Evolutionary conservation across 2,888 invertebrate genomes (phyloP).

Genomic region (Meteorus colon): DNA sequence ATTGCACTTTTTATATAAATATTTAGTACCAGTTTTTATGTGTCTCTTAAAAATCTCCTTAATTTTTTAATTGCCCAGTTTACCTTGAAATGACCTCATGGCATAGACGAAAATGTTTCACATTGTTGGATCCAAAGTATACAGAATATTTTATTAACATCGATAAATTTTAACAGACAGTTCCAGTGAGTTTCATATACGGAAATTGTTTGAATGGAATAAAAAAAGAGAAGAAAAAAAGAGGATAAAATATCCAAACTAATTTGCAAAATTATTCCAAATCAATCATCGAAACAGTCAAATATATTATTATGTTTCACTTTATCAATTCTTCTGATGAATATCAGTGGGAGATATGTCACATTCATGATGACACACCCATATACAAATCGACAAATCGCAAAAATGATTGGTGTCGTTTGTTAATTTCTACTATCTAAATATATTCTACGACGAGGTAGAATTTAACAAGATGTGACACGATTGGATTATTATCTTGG

Average conservation of each 20-base stretch:
- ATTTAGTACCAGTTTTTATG: conserved; percentile 42
- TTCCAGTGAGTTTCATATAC: not conserved
- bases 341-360: not conserved
- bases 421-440: not conserved
- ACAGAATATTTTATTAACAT: conserved; percentile 9
- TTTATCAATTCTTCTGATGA: not conserved
- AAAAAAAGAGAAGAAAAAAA: no score
- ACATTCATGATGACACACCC: not conserved
- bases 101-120: conserved; percentile 7
- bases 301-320: not conserved
- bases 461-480: conserved; percentile 30
- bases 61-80: conserved; percentile 40
- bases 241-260: not conserved
- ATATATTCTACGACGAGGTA: conserved; percentile 5
- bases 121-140: conserved; percentile 5
- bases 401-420: not conserved
- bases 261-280: not conserved
- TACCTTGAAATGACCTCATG: conserved; percentile 35
- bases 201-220: not conserved
- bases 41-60: conserved; percentile 21
- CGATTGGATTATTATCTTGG: conserved; percentile 26
- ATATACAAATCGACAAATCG: not conserved
- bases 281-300: not conserved
- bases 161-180: conserved; percentile 3
- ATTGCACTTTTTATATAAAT: no score